Percentiles rank a stretch among this genome's conserved stretches.
Conservation (phyloP, 1,140 invertebrate genomes). For the Calephelis virginiensis region DNA sequence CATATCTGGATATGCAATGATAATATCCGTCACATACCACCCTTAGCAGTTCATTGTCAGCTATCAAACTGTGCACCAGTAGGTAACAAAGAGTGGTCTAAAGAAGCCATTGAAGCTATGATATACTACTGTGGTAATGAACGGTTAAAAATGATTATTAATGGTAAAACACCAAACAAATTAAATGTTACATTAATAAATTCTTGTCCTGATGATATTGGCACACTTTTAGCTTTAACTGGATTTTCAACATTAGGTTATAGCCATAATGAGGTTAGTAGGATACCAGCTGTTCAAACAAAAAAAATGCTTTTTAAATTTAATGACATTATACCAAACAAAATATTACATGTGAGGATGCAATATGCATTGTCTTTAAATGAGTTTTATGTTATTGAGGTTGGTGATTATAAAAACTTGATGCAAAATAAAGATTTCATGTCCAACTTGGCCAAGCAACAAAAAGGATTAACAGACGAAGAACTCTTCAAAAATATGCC, state of each 20-base stretch:
- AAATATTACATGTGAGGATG: conserved; percentile 26
- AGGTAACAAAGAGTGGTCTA: conserved; percentile 9
- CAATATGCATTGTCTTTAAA: conserved; percentile 20
- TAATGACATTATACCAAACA: conserved; percentile 21
- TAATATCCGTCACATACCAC: conserved; percentile 9
- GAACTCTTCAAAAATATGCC: conserved; percentile 20
- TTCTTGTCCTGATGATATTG: conserved; percentile 23
- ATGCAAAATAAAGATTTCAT: conserved; percentile 19
- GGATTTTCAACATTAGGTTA: conserved; percentile 22
- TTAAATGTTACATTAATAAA: conserved; percentile 24
- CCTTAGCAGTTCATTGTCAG: conserved; percentile 21
- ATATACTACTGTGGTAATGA: conserved; percentile 24
- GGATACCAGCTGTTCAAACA: not conserved
- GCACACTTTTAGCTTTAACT: conserved; percentile 24
- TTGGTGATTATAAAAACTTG: conserved; percentile 24
- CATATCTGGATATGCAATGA: conserved; percentile 20
- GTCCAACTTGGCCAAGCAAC: conserved; percentile 19
- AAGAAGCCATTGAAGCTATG: conserved; percentile 21
- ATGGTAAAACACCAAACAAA: conserved; percentile 10
- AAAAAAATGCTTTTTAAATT: conserved; percentile 19
- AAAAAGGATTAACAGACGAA: conserved; percentile 4
- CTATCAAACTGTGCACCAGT: conserved; percentile 19
- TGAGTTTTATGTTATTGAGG: conserved; percentile 28
- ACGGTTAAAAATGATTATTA: conserved; percentile 20
- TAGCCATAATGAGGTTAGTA: conserved; percentile 13